Evolutionary conservation across 2,113 vertebrate species (phyloP).

Genomic region (Xenopus tropicalis): DNA sequence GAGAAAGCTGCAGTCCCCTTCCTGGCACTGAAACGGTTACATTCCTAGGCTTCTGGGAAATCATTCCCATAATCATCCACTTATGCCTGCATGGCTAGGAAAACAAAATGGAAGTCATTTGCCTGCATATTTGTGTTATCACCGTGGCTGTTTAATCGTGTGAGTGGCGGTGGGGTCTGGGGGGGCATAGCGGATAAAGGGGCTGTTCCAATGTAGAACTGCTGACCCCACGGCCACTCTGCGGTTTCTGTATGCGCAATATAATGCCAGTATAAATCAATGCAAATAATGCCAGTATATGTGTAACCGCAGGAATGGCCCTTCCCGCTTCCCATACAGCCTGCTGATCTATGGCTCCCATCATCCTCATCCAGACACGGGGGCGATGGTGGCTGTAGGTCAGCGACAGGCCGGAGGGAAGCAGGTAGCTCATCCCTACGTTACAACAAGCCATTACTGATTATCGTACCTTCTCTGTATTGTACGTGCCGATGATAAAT

Average conservation of each 20-base stretch:
- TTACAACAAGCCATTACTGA: neutral
- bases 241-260: neutral
- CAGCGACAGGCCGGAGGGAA: neutral
- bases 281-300: neutral
- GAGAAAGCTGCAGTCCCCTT: neutral
- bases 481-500: conserved; percentile 8
- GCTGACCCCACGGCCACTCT: no score
- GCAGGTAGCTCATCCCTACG: neutral
- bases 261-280: neutral
- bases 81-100: neutral
- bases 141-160: neutral
- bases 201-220: no score
- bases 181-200: neutral
- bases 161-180: neutral
- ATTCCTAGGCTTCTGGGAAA: neutral
- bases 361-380: neutral
- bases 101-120: no score
- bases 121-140: neutral
- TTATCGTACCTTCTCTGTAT: neutral
- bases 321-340: neutral
- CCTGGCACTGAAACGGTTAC: neutral
- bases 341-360: neutral
- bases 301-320: neutral
- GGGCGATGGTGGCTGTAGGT: no score
- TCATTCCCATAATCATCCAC: neutral